phyloP scores from a whole-genome alignment of 1,140 invertebrate genomes.

The Drosophila nebulosa region DNA sequence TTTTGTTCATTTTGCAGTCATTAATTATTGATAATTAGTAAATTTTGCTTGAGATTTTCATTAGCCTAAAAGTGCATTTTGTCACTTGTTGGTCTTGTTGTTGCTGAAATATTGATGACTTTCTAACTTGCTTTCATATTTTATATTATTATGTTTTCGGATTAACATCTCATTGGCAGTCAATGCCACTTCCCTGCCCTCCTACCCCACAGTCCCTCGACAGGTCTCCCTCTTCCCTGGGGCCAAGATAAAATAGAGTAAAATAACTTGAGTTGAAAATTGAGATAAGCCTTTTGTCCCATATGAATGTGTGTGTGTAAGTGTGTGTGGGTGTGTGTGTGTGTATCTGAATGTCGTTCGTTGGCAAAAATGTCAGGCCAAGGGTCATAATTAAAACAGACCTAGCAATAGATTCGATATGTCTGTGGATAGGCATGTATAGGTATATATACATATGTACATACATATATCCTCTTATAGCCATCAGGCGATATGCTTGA shows the following conservation, averaged over 20 bases:
- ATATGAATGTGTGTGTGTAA: neutral
- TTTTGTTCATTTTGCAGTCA: neutral
- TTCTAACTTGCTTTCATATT: conserved; percentile 36
- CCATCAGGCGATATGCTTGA: conserved; percentile 19
- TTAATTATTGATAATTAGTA: conserved; percentile 1
- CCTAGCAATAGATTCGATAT: conserved; percentile 4
- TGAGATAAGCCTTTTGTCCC: neutral
- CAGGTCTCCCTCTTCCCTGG: neutral
- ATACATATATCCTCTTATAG: neutral
- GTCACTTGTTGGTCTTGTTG: neutral
- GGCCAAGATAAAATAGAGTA: conserved; percentile 28
- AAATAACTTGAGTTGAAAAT: conserved; percentile 10
- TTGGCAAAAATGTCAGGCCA: neutral
- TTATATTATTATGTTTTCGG: conserved; percentile 59
- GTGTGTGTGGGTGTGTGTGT: neutral
- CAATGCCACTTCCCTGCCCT: conserved; percentile 12
- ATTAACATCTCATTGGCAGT: conserved; percentile 49
- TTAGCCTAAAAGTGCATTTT: conserved; percentile 7
- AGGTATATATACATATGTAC: neutral
- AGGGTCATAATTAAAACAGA: conserved; percentile 31
- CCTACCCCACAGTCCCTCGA: too few species aligned
- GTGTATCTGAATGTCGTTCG: neutral
- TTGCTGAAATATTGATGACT: conserved; percentile 1
- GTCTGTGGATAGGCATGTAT: neutral
- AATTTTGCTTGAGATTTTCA: conserved; percentile 1